phyloP scores from a whole-genome alignment of 2,888 invertebrate species.

The Diaphora mendica region DNA sequence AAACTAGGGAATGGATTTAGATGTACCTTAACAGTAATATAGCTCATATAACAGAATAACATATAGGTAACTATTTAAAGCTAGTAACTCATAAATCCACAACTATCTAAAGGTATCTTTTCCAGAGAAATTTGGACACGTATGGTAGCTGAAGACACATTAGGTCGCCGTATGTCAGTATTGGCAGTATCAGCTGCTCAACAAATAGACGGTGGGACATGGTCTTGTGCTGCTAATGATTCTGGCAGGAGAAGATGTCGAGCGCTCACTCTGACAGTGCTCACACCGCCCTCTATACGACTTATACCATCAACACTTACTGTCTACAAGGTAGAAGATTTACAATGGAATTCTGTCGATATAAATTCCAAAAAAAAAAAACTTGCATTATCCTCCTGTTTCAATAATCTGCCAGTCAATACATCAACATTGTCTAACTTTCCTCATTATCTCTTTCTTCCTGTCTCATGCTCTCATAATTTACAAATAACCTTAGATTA shows the following conservation, averaged over 20 bases:
- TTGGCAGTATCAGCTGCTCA: conserved; percentile 90
- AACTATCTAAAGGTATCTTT: neutral
- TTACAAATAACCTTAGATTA: neutral
- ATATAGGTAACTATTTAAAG: neutral
- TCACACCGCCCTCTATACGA: conserved; percentile 88
- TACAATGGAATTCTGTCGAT: neutral
- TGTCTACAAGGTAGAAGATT: conserved; percentile 87
- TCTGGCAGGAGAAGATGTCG: conserved; percentile 90
- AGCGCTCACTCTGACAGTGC: conserved; percentile 87
- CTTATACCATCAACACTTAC: conserved; percentile 90
- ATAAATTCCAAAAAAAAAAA: neutral
- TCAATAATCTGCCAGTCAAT: neutral
- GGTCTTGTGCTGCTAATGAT: conserved; percentile 92
- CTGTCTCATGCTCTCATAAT: neutral
- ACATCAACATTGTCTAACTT: neutral
- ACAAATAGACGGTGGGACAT: conserved; percentile 90
- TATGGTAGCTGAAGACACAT: conserved; percentile 83
- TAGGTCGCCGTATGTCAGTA: conserved; percentile 87
- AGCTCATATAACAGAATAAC: too few relatives aligned
- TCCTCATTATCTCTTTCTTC: neutral
- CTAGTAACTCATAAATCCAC: neutral
- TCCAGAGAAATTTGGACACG: conserved; percentile 89
- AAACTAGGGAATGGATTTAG: too few relatives aligned
- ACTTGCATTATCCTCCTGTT: neutral
- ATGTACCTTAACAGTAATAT: too few relatives aligned